Evolutionary conservation across 2,888 invertebrate species (phyloP), one percentile per base, ranked within the genome.

Genomic region (Agelastica alni): DNA sequence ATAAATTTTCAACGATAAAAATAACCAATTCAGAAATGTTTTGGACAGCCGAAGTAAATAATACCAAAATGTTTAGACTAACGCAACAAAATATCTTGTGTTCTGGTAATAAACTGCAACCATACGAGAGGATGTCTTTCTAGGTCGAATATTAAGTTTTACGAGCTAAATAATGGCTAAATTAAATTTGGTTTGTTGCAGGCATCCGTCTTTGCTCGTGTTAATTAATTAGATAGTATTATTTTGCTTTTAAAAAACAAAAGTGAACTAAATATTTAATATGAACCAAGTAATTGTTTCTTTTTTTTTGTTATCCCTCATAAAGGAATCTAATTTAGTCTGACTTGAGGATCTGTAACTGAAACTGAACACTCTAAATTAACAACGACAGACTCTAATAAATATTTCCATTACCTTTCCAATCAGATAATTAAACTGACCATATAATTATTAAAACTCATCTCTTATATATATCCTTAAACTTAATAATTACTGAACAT

Each of bases 161-260:
- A 37, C 18, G 37, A 17, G n/a, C 10, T 9, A 5, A 3, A 20
- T 39, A 4, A 39, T 39, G 20, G 20, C 37, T 39, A 12, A 18
- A 20, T 39, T 39, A 20, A 39, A 17, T 39, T 39, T 39, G n/a
- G 37, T 39, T 20, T 37, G 37, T 37, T 10, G 10, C 37, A 39
- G 37, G 20, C 37, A 39, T 17, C 20, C 37, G 37, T 39, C 37
- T 39, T 10, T 13, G 20, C 17, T 39, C 10, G 14, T 12, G n/a
- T n/a, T n/a, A n/a, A n/a, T n/a, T n/a, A n/a, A n/a, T n/a, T n/a
- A n/a, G n/a, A n/a, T n/a, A n/a, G n/a, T n/a, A n/a, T n/a, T n/a
- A n/a, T n/a, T n/a, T n/a, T n/a, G n/a, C n/a, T n/a, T n/a, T n/a
- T n/a, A n/a, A n/a, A n/a, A n/a, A n/a, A n/a, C n/a, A n/a, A n/a